Base-by-base conservation (phyloP, 53 echinoderm and acorn worm genomes). In the Paelopatides confundens region DNA sequence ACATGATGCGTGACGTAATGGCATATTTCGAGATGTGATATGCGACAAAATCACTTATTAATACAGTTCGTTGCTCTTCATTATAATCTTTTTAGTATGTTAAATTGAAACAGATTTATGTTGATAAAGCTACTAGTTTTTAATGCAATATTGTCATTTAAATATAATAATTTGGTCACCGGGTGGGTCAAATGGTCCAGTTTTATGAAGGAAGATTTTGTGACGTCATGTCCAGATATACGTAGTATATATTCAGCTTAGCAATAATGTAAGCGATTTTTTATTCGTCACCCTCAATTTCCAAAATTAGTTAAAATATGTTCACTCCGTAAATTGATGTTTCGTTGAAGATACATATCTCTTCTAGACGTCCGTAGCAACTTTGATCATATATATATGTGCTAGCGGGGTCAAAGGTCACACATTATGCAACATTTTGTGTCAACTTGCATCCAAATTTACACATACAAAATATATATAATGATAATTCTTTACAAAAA, bases 1-100 rank as follows among this genome's bases (percentile, higher is more conserved):
- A 34, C 13, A 11, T 49, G 6, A 48, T 28, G 79, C 52, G 79
- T 79, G 79, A 79, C 79, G 79, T 79, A 79, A 79, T 13, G 0
- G 15, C 27, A 28, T 79, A 74, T 53, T 79, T 48, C 47, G 24
- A 21, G 18, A 58, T 23, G 21, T 21, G 2, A 58, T 58, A 58
- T 58, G 58, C 58, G 21, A 18, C 58, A 58, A 58, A 58, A 58
- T 58, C 21, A 58, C 7, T 21, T 23, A 58, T 18, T 58, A 6
- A n/a, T 58, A 21, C 58, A 58, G 24, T 58, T 58, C 4, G 18
- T 58, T 58, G 5, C 24, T 21, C 4, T 23, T 18, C n/a, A 58
- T 58, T 58, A 58, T 18, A 18, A 58, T 58, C 58, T 6, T 58
- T 58, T 18, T 21, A 58, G 6, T n/a, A 58, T 58, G 15, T 58